Base-by-base conservation (phyloP, 2,888 invertebrate genomes). In the Stegophylla sp. region DNA sequence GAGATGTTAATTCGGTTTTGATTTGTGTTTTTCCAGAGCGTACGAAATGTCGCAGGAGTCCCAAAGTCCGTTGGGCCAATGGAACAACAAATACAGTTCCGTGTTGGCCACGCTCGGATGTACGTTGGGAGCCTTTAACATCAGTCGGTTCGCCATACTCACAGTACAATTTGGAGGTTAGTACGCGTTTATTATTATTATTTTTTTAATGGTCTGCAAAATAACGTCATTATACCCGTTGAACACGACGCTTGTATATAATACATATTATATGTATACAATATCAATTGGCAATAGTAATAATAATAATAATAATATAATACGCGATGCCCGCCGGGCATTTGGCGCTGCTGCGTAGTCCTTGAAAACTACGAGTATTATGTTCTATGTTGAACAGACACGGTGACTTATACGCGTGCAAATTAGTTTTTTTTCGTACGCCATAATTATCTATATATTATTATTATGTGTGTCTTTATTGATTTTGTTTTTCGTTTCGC, bases 111-210 rank as follows among this genome's bases (percentile, higher is more conserved):
- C 93, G 85, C 89, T 95, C 64, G 92, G 93, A 83, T 95, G 95
- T 86, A 95, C 95, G 66, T 88, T 96, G 84, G 95, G 95, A 74
- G 90, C 95, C 81, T 95, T 94, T 87, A 95, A 95, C 87, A 92
- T 96, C 85, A 94, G 93, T 85, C 91, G 95, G 85, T 95, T 95
- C 87, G 92, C 95, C 85, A 91, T 93, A 84, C 90, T 95, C 84
- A 94, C 94, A 85, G 91, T 94, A 84, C 93, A 94, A 86, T 96
- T 94, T 87, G 96, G 96, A 87, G 93, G 93, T 90, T 87, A 89
- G 86, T 83, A 28, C 3, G 43, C 17, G 26, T 17, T 45, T 67
- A 48, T 10, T 15, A n/a, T n/a, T n/a, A n/a, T n/a, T n/a, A n/a
- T n/a, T n/a, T n/a, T n/a, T n/a, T n/a, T n/a, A n/a, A n/a, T n/a